Percentiles rank a stretch among this genome's conserved stretches.
These are phyloP conservation scores for Rhabdomys dilectus DNA, from an alignment of 2,113 vertebrate species.

Conservation along the genomic window DNA sequence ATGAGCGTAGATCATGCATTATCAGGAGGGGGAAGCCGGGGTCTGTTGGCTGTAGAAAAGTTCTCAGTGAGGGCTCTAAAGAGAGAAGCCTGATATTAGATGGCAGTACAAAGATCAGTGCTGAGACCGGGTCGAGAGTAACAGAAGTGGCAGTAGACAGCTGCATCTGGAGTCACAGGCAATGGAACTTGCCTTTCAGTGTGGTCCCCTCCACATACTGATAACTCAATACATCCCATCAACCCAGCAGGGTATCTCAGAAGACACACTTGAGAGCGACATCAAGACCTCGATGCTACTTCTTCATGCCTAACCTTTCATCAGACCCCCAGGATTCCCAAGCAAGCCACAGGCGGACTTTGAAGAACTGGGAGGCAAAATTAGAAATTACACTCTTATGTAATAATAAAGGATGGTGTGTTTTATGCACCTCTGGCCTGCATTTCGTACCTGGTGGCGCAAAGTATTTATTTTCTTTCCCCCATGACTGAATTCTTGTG, in stretches of 20 bases:
- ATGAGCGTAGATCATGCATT: too few relatives aligned
- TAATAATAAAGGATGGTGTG: conserved; percentile 60
- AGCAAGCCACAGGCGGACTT: neutral
- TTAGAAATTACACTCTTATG: conserved; percentile 45
- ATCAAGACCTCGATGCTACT: neutral
- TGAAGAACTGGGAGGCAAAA: conserved; percentile 23
- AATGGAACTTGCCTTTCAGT: neutral
- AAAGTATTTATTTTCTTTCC: conserved; percentile 72
- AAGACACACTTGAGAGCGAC: neutral
- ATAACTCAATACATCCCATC: neutral
- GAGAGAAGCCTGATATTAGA: neutral
- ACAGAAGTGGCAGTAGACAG: neutral
- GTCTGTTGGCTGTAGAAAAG: neutral
- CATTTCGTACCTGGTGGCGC: conserved; percentile 52
- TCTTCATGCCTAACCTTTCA: neutral
- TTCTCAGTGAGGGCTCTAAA: neutral
- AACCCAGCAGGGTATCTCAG: neutral
- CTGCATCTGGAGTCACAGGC: too few relatives aligned
- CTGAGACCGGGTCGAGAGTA: neutral
- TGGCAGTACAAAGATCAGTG: neutral
- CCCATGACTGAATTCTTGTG: conserved; percentile 40
- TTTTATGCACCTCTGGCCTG: conserved; percentile 60
- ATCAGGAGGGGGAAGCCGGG: neutral
- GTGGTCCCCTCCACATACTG: accelerated
- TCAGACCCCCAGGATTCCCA: neutral